phyloP scores from a whole-genome alignment of 2,888 invertebrate genomes.

The Laspeyria flexula region DNA sequence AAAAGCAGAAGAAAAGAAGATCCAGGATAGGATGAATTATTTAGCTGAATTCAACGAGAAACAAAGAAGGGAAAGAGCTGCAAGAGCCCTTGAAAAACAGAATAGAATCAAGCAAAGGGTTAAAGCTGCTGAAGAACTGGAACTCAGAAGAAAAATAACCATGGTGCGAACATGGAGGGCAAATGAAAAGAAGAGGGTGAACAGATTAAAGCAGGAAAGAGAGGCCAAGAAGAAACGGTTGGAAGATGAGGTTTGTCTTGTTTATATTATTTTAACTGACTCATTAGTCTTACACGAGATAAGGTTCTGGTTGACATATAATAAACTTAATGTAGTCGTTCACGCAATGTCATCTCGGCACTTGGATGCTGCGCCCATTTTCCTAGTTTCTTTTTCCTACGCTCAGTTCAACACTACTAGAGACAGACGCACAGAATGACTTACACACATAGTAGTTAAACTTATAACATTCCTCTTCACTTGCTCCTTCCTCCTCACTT shows the following conservation, averaged over 20 bases:
- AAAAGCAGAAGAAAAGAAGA: constrained; percentile 73
- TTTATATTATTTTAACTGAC: too few species aligned
- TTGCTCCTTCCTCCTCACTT: too few species aligned
- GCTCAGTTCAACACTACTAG: too few species aligned
- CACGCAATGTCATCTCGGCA: too few species aligned
- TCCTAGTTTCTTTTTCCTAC: too few species aligned
- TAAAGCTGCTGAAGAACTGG: constrained; percentile 76
- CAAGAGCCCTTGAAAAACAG: constrained; percentile 64
- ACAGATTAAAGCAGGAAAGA: constrained; percentile 65
- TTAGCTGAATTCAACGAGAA: constrained; percentile 71
- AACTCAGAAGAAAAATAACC: constrained; percentile 74
- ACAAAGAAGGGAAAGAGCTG: constrained; percentile 66
- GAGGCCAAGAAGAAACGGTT: constrained; percentile 59
- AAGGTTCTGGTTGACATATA: too few species aligned
- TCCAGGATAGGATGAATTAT: constrained; percentile 70
- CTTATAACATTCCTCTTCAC: too few species aligned
- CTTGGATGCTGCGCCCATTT: too few species aligned
- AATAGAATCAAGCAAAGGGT: constrained; percentile 75
- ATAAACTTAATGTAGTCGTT: too few species aligned
- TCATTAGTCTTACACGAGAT: too few species aligned
- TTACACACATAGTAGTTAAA: too few species aligned
- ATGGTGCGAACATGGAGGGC: constrained; percentile 77
- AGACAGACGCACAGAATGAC: too few species aligned
- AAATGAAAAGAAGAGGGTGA: constrained; percentile 73
- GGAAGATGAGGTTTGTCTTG: constrained; percentile 63